phyloP scores from a whole-genome alignment of 2,113 vertebrate genomes.

The Mastomys natalensis region DNA sequence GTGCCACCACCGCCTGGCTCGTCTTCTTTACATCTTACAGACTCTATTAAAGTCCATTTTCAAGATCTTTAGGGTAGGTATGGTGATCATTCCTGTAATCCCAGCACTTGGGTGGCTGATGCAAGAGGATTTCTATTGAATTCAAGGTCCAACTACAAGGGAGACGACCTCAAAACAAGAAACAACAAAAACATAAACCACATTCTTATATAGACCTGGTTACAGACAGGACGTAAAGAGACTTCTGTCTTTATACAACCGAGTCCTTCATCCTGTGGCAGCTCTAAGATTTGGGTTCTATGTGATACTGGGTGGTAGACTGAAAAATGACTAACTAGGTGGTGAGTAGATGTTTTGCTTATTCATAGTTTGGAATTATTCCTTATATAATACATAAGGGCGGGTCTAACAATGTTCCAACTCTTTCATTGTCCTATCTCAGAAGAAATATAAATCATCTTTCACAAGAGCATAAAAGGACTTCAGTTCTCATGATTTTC shows the following conservation, averaged over 20 bases:
- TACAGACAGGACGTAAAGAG: neutral
- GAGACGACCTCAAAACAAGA: neutral
- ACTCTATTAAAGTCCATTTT: neutral
- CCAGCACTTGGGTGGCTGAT: neutral
- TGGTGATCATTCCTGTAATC: neutral
- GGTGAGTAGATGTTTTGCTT: constrained; percentile 29
- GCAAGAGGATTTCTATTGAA: neutral
- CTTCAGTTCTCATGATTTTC: constrained; percentile 1
- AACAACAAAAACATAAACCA: neutral
- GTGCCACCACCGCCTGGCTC: too few species aligned
- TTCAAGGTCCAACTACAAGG: neutral
- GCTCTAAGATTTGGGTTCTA: constrained; percentile 14
- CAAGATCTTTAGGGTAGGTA: neutral
- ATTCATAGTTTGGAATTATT: constrained; percentile 34
- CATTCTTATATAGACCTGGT: neutral
- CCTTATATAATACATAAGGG: neutral
- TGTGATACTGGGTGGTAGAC: neutral
- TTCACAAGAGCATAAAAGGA: neutral
- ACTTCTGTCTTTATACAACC: neutral
- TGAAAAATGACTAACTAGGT: neutral
- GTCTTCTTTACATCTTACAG: neutral
- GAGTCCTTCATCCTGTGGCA: neutral
- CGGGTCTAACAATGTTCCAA: constrained; percentile 21
- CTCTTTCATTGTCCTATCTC: neutral
- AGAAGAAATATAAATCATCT: neutral